Evolutionary conservation across 2,113 vertebrate genomes (phyloP).

Genomic region (Pangasianodon hypophthalmus): DNA sequence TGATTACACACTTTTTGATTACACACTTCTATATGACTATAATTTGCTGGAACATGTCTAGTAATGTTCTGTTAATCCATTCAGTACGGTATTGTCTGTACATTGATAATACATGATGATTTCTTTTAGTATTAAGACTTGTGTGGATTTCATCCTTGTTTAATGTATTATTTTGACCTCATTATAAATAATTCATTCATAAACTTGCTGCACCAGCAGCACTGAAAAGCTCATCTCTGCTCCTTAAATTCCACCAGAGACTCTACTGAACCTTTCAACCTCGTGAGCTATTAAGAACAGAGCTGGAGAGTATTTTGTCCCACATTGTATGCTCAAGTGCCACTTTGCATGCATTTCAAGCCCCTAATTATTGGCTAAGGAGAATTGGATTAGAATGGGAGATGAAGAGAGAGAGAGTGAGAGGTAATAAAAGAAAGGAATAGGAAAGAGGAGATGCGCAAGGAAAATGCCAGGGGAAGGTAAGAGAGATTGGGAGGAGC

Average conservation of each 20-base stretch:
- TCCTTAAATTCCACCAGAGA: conserved; percentile 24
- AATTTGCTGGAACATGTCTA: too few relatives aligned
- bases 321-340: conserved; percentile 26
- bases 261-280: conserved; percentile 20
- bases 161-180: not conserved
- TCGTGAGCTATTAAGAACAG: conserved; percentile 8
- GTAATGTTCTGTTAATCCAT: not conserved
- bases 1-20: not conserved
- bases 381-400: conserved; percentile 22
- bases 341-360: conserved; percentile 35
- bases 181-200: conserved; percentile 18
- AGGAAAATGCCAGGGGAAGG: conserved; percentile 47
- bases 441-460: conserved; percentile 15
- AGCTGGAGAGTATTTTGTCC: conserved; percentile 32
- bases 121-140: not conserved
- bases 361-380: conserved; percentile 34
- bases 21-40: not conserved
- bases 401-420: conserved; percentile 26
- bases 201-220: not conserved
- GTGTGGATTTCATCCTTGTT: not conserved
- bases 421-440: conserved; percentile 24
- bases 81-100: not conserved
- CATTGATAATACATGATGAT: not conserved
- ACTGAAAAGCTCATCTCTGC: not conserved
- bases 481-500: conserved; percentile 12